A percentile compares a stretch with the other conserved stretches of the same genome.
Conservation (phyloP, 1,140 invertebrate species). For the Drusus annulatus region DNA sequence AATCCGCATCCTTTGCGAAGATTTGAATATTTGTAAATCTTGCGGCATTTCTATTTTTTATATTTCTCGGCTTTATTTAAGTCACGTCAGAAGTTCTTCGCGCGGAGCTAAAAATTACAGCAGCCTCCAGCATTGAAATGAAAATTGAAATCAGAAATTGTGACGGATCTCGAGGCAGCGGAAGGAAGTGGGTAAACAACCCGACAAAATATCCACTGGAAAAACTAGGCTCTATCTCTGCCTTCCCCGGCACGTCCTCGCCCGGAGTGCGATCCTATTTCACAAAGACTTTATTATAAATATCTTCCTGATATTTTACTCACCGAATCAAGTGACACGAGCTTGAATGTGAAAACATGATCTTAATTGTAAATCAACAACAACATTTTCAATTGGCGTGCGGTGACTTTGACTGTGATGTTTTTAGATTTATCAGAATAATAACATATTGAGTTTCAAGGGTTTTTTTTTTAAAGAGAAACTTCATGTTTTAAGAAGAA, state of each 20-base stretch:
- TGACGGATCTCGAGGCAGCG: constrained; percentile 27
- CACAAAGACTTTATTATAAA: not conserved
- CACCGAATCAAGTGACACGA: too few relatives aligned
- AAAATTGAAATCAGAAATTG: constrained; percentile 51
- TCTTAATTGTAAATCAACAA: not conserved
- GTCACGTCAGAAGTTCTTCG: constrained; percentile 21
- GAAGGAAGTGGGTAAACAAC: constrained; percentile 46
- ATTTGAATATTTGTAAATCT: constrained; percentile 23
- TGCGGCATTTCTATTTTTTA: not conserved
- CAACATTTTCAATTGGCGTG: not conserved
- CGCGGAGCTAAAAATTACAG: constrained; percentile 27
- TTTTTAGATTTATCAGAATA: too few relatives aligned
- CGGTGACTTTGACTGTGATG: too few relatives aligned
- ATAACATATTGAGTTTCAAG: too few relatives aligned
- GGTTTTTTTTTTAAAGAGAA: too few relatives aligned
- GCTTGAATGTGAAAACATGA: too few relatives aligned
- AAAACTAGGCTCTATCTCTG: constrained; percentile 11
- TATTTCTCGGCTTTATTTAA: constrained; percentile 33
- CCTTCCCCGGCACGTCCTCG: not conserved
- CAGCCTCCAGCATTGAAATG: constrained; percentile 8
- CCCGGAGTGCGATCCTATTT: not conserved
- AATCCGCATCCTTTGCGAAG: not conserved
- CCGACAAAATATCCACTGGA: constrained; percentile 35
- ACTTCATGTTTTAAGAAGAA: too few relatives aligned
- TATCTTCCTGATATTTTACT: not conserved